Conservation (phyloP, 2,797 vertebrate genomes). For the Schizopygopsis malacanthus region DNA sequence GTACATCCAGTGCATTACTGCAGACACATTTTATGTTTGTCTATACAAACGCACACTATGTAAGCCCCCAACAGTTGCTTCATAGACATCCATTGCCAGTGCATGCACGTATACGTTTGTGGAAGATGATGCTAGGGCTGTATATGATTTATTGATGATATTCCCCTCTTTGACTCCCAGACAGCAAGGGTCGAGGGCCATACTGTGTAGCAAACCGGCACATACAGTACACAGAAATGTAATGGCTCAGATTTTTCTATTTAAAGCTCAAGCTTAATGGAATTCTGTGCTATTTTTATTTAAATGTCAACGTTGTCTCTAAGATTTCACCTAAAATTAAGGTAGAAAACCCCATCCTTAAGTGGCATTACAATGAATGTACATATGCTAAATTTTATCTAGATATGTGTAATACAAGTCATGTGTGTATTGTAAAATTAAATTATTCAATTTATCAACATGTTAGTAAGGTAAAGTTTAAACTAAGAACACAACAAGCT, state of each 20-base stretch:
- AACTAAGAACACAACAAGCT: background rate
- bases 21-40: background rate
- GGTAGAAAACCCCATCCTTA: background rate
- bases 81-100: constrained; percentile 7
- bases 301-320: background rate
- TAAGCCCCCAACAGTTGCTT: background rate
- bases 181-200: constrained; percentile 1
- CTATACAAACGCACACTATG: background rate
- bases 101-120: background rate
- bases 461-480: background rate
- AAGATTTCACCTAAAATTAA: background rate
- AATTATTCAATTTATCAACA: background rate
- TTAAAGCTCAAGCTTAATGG: background rate
- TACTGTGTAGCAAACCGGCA: background rate
- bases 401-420: background rate
- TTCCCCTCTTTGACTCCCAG: constrained; percentile 1
- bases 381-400: background rate
- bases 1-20: background rate
- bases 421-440: background rate
- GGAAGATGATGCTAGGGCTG: background rate
- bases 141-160: constrained; percentile 31
- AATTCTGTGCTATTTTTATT: background rate
- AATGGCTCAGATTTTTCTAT: background rate
- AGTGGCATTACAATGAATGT: background rate
- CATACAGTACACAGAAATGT: background rate